These are phyloP conservation scores for Cecidostiba fungosa DNA, from an alignment of 2,888 invertebrate genomes.

Conservation along the genomic window DNA sequence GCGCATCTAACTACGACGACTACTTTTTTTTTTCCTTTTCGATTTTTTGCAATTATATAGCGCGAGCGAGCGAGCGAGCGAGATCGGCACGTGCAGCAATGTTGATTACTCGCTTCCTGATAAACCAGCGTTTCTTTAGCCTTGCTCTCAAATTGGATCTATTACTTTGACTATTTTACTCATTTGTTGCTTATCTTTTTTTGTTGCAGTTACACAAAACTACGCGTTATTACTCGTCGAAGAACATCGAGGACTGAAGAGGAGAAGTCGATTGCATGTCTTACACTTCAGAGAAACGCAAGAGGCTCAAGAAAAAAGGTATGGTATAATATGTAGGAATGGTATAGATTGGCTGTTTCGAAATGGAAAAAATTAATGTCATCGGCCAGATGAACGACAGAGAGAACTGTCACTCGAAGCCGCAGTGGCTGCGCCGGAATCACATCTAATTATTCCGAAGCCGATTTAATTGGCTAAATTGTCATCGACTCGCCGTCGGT, in stretches of 20 bases:
- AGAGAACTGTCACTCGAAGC: conserved; percentile 36
- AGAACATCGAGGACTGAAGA: not conserved
- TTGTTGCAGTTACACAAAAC: not conserved
- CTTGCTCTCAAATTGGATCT: not conserved
- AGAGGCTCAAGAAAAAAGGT: not conserved
- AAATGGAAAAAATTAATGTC: conserved; percentile 16
- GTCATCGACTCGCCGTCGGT: not conserved
- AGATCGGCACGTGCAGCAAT: not conserved
- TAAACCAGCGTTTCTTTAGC: not conserved
- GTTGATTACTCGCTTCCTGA: not conserved
- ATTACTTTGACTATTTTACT: not conserved
- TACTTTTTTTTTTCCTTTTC: not conserved
- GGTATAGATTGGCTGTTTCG: not conserved
- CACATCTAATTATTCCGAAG: conserved; percentile 45
- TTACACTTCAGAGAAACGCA: not conserved
- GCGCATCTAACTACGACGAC: not conserved
- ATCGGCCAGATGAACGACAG: not conserved
- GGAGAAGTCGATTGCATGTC: not conserved
- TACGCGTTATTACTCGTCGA: not conserved
- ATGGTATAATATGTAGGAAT: not conserved
- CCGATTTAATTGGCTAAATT: conserved; percentile 42
- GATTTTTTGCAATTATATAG: not conserved
- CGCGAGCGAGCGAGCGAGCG: not conserved
- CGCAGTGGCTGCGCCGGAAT: not conserved
- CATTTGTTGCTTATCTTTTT: not conserved